Base-by-base conservation (phyloP, 1,140 invertebrate genomes). In the Tetramorium alpestre region DNA sequence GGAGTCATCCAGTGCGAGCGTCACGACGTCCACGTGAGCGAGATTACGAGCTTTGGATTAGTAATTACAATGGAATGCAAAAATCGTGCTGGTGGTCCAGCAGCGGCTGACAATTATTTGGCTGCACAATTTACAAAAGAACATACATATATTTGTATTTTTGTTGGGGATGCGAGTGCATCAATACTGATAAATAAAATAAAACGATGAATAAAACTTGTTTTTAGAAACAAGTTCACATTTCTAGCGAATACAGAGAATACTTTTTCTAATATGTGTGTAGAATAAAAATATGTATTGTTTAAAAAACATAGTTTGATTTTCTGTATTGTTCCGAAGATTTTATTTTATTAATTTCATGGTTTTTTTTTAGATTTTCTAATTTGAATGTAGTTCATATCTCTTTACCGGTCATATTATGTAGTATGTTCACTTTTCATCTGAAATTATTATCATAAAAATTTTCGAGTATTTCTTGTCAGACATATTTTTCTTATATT, bases 41-140 rank as follows among this genome's bases (percentile, higher is more conserved):
- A 62, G 88, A 84, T 90, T 85, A 90, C 38, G 54, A n/a, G 54
- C 60, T 5, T 41, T 44, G 10, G 73, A 76, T 64, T 80, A 28
- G 85, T 90, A 87, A 89, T 89, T 87, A 72, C 49, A 69, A 73
- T 22, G 88, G 69, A 81, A 85, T 87, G 89, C 69, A 90, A 89
- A 87, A 67, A 81, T 60, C 49, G 67, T 54, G 28, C 49, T 58
- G 41, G 41, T 18, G 69, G 16, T 62, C 5, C 64, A 80, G 51
- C 44, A 44, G 1, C 49, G 56, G n/a, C 64, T 38, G 73, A 60
- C 44, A 80, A 89, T 89, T 89, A 88, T 75, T n/a, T 8, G 28
- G 1, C 22, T 58, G 33, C 28, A 18, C 44, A 47, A 75, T 89
- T 85, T 16, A 25, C 11, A 51, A 22, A 28, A 41, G 5, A 2